Percentiles rank a stretch among this genome's conserved stretches.
Conservation (phyloP, 2,888 invertebrate genomes). For the Temnothorax rugatulus region DNA sequence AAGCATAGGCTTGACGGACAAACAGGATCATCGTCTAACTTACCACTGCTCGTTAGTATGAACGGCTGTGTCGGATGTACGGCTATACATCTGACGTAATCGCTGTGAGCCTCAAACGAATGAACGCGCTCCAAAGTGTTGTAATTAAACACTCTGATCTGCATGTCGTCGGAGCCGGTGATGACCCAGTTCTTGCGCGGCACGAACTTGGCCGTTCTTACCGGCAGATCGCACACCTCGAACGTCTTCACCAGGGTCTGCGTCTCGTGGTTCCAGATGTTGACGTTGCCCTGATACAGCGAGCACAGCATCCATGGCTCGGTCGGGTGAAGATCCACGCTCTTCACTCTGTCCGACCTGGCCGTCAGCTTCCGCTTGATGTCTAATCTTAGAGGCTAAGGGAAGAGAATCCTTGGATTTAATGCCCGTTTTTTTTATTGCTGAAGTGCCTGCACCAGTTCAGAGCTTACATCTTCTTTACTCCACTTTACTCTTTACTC, state of each 20-base stretch:
- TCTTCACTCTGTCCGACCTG: slow-evolving; percentile 99
- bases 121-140: slow-evolving; percentile 99
- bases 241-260: slow-evolving; percentile 96
- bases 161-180: slow-evolving; percentile 98
- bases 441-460: no score
- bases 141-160: slow-evolving; percentile 98
- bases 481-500: no score
- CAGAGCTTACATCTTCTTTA: no score
- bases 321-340: slow-evolving; percentile 98
- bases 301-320: slow-evolving; percentile 99
- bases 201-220: slow-evolving; percentile 98
- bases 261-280: slow-evolving; percentile 99
- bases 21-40: slow-evolving; percentile 80
- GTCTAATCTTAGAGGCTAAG: slow-evolving; percentile 97
- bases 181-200: slow-evolving; percentile 99
- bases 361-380: slow-evolving; percentile 99
- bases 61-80: slow-evolving; percentile 99
- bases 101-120: slow-evolving; percentile 99
- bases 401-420: neutral
- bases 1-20: neutral
- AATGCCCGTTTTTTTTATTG: no score
- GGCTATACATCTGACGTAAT: slow-evolving; percentile 98
- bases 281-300: slow-evolving; percentile 99
- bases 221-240: slow-evolving; percentile 98
- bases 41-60: slow-evolving; percentile 98